phyloP scores from a whole-genome alignment of 2,797 vertebrate species.

The Morus bassanus region DNA sequence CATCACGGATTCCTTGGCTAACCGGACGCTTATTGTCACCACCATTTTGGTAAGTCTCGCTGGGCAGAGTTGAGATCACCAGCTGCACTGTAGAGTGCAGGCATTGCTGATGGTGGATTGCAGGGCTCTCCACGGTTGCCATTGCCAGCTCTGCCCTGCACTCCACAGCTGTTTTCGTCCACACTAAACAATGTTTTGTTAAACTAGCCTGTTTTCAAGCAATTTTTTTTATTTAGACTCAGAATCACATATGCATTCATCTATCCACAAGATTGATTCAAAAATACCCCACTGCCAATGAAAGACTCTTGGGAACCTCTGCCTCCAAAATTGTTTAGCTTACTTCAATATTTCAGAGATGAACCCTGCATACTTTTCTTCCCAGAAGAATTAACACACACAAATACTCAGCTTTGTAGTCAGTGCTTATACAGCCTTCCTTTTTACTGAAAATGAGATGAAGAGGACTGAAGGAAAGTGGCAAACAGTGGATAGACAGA shows the following conservation, averaged over 20 bases:
- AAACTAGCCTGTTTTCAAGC: not conserved
- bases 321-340: not conserved
- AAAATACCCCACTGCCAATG: not conserved
- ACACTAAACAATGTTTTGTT: not conserved
- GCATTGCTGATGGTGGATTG: not conserved
- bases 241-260: not conserved
- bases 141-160: not conserved
- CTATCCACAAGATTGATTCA: not conserved
- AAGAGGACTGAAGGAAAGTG: not conserved
- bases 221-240: not conserved
- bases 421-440: not conserved
- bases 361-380: not conserved
- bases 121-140: accelerated
- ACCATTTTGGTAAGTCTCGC: constrained; percentile 89
- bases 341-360: not conserved
- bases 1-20: constrained; percentile 91
- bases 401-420: not conserved
- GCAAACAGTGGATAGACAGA: not conserved
- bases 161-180: not conserved
- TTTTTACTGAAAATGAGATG: not conserved
- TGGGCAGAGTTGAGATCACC: not conserved
- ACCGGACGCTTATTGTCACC: constrained; percentile 94
- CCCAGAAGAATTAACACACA: not conserved
- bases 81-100: not conserved
- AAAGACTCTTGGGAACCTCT: not conserved